Evolutionary conservation across 2,888 invertebrate genomes (phyloP).

Genomic region (Hoplodrina blanda): DNA sequence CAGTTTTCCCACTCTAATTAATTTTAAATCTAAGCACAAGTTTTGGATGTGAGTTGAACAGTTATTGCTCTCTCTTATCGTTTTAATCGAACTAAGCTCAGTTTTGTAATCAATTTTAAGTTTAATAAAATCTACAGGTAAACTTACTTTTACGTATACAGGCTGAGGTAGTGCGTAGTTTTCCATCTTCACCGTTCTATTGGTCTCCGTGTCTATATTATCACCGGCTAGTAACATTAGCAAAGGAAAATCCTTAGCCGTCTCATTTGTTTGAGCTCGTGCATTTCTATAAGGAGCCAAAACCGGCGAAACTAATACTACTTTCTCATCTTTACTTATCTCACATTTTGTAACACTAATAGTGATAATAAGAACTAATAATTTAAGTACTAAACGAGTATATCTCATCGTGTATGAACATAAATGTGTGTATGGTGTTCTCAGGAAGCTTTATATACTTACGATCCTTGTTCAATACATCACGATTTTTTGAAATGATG

Average conservation of each 20-base stretch:
- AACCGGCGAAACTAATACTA: slow-evolving; percentile 77
- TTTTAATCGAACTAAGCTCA: too few species aligned
- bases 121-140: neutral
- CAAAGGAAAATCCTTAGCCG: slow-evolving; percentile 83
- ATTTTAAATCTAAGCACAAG: too few species aligned
- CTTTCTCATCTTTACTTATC: slow-evolving; percentile 56
- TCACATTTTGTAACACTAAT: slow-evolving; percentile 33
- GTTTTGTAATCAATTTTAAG: too few species aligned
- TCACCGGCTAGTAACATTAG: slow-evolving; percentile 76
- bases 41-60: too few species aligned
- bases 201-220: slow-evolving; percentile 46
- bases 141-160: slow-evolving; percentile 83
- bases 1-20: too few species aligned
- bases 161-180: slow-evolving; percentile 65
- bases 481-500: slow-evolving; percentile 76
- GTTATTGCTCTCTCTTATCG: too few species aligned
- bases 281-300: slow-evolving; percentile 74
- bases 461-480: slow-evolving; percentile 75
- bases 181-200: slow-evolving; percentile 25
- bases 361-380: slow-evolving; percentile 20
- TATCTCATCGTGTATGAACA: slow-evolving; percentile 73
- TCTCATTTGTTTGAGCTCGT: slow-evolving; percentile 72
- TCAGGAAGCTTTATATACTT: slow-evolving; percentile 77
- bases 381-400: slow-evolving; percentile 32
- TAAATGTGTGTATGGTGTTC: slow-evolving; percentile 73